Conservation (phyloP, 1,140 invertebrate species). For the Olivierus martensii region DNA sequence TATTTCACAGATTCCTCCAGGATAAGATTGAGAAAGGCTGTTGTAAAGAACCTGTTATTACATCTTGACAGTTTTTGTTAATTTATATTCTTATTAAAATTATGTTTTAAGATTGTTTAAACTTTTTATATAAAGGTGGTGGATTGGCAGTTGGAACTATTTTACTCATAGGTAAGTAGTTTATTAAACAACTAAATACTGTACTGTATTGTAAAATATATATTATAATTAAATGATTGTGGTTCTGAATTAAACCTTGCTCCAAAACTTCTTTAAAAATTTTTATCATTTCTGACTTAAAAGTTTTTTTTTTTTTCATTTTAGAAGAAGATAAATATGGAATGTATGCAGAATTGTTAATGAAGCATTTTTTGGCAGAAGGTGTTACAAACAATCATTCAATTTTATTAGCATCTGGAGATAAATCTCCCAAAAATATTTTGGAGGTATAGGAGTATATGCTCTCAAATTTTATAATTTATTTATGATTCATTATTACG, state of each 20-base stretch:
- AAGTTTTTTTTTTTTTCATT: conserved; percentile 22
- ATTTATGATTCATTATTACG: too few relatives aligned
- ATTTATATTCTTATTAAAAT: too few relatives aligned
- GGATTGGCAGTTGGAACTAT: conserved; percentile 9
- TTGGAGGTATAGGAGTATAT: conserved; percentile 9
- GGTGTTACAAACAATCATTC: conserved; percentile 54
- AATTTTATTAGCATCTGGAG: conserved; percentile 41
- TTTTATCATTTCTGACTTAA: not conserved
- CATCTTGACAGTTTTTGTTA: too few relatives aligned
- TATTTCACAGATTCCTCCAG: too few relatives aligned
- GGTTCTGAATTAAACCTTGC: too few relatives aligned
- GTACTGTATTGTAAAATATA: too few relatives aligned
- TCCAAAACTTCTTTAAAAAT: too few relatives aligned
- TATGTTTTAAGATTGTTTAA: too few relatives aligned
- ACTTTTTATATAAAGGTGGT: conserved; percentile 6
- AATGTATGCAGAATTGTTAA: conserved; percentile 53
- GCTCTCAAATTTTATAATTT: too few relatives aligned
- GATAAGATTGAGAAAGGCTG: too few relatives aligned
- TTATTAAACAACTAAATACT: not conserved
- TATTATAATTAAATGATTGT: not conserved
- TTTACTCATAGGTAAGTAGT: conserved; percentile 7
- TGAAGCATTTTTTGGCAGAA: conserved; percentile 71
- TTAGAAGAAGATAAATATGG: conserved; percentile 65
- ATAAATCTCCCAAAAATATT: conserved; percentile 2
- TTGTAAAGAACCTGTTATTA: too few relatives aligned